These are phyloP conservation scores for Pygathrix nemaeus DNA, from an alignment of 2,113 vertebrate genomes.

Conservation along the genomic window DNA sequence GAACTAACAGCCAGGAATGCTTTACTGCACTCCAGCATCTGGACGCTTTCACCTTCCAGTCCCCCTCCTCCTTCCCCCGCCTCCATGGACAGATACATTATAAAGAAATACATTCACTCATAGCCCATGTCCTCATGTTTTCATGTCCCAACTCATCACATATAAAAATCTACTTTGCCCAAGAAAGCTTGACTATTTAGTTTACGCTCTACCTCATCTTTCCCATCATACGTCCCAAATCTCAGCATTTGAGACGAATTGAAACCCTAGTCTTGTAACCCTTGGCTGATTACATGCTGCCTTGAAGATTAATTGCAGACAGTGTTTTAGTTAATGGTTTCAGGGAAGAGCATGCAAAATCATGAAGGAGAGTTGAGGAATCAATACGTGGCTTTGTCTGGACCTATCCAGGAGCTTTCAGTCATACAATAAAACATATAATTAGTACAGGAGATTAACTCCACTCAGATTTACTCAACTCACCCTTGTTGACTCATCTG, in stretches of 20 bases:
- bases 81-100: slow-evolving; percentile 79
- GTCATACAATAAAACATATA: slow-evolving; percentile 68
- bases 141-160: slow-evolving; percentile 38
- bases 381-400: slow-evolving; percentile 77
- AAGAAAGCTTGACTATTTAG: slow-evolving; percentile 51
- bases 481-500: background rate
- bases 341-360: slow-evolving; percentile 68
- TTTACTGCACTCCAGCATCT: slow-evolving; percentile 89
- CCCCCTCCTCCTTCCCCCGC: slow-evolving; percentile 32
- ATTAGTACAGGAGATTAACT: slow-evolving; percentile 46
- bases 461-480: background rate
- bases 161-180: slow-evolving; percentile 48
- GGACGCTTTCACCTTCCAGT: slow-evolving; percentile 85
- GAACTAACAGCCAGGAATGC: slow-evolving; percentile 91
- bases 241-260: slow-evolving; percentile 46
- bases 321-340: slow-evolving; percentile 81
- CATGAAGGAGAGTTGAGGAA: slow-evolving; percentile 45
- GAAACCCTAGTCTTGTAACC: slow-evolving; percentile 67
- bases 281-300: slow-evolving; percentile 77
- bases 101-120: slow-evolving; percentile 82
- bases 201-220: background rate
- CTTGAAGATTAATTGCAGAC: slow-evolving; percentile 85
- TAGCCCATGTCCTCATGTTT: slow-evolving; percentile 68
- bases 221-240: slow-evolving; percentile 26
- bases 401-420: slow-evolving; percentile 65